Evolutionary conservation across 2,797 vertebrate genomes (phyloP).

Genomic region (Lepus oiostolus): DNA sequence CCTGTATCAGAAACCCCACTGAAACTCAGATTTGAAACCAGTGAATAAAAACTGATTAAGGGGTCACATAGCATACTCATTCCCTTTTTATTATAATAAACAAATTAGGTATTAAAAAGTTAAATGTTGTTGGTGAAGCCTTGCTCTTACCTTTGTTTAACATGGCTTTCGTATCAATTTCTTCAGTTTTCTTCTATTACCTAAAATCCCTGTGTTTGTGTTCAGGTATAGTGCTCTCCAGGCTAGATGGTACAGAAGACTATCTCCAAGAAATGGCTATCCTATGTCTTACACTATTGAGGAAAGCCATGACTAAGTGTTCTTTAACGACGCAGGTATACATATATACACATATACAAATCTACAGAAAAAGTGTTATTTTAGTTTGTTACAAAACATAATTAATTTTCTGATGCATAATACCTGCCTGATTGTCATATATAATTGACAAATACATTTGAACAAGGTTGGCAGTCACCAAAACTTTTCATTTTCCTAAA

Average conservation of each 20-base stretch:
- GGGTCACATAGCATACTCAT: background rate
- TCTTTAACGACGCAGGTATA: background rate
- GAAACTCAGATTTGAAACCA: background rate
- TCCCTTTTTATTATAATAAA: conserved; percentile 3
- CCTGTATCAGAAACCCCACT: background rate
- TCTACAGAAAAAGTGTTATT: background rate
- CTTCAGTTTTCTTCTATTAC: background rate
- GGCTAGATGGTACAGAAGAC: background rate
- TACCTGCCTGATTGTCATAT: background rate
- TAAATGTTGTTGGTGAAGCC: background rate
- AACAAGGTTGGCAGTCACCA: background rate
- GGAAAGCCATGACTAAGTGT: conserved; percentile 16
- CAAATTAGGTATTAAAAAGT: conserved; percentile 15
- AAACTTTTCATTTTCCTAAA: conserved; percentile 47
- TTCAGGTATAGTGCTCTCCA: background rate
- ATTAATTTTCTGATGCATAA: background rate
- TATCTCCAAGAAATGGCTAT: background rate
- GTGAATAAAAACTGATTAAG: conserved; percentile 32
- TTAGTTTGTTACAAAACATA: conserved; percentile 4
- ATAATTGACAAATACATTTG: conserved; percentile 24
- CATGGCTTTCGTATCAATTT: background rate
- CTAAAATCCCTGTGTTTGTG: background rate
- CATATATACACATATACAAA: background rate
- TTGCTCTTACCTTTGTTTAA: background rate
- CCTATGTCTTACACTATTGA: background rate